Base-by-base conservation (phyloP, 64 coral and sea anemone genomes). In the Cladopsammia gracilis region DNA sequence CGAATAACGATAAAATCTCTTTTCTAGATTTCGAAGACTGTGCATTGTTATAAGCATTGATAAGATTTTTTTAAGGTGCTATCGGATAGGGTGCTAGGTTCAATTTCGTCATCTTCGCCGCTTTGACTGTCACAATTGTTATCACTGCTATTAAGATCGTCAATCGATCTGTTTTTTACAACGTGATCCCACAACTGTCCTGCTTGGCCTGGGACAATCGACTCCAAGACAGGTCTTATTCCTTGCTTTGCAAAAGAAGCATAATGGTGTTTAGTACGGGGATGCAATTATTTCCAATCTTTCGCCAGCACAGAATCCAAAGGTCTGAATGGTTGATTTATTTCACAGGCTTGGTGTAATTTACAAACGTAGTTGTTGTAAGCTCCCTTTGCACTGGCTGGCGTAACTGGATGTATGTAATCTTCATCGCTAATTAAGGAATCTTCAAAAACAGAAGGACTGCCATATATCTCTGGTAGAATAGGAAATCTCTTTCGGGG, bases 11-110 rank as follows among this genome's bases (percentile, higher is more conserved):
- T 44, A 83, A 44, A 64, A 83, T 83, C n/a, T 83, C 79, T 83
- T 83, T 83, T 64, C 79, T 83, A 25, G 79, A 83, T 83, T 83
- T 83, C 48, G 79, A 83, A 83, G 58, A 83, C 79, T 83, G 79
- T 83, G 57, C 25, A 83, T 83, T 83, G 79, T 83, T 83, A 83
- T 83, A 64, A 44, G 79, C 79, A 83, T 83, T 26, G 64, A 83
- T 66, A 46, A 64, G 58, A 83, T 83, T 83, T 64, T n/a, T n/a
- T 58, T 83, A 83, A 64, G 16, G 79, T 83, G 79, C 43, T 83
- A 58, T 82, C 78, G 44, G 79, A 83, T 16, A 57, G 52, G 79
- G 45, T 83, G 62, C 48, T 83, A 83, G 58, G 79, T 16, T 4
- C 43, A 64, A 83, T 64, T 64, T 83, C 79, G 46, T 67, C 58